Evolutionary conservation across 2,888 invertebrate species (phyloP).

Genomic region (Cryptocephalus primarius): DNA sequence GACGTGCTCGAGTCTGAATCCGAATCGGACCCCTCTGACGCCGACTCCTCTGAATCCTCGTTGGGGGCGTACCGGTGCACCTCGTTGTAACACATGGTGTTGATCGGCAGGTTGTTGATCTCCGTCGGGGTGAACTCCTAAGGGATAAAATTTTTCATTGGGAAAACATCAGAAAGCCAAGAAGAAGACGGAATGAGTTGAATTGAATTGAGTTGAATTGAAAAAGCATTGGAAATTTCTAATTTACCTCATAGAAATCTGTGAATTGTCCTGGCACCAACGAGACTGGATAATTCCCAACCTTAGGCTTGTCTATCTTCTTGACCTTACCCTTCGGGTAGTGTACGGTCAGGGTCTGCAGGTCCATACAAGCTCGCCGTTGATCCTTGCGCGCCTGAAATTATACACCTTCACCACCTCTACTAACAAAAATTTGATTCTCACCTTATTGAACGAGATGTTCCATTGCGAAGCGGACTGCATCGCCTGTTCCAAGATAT

Average conservation of each 20-base stretch:
- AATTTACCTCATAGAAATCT: slow-evolving; percentile 58
- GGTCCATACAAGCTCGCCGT: slow-evolving; percentile 75
- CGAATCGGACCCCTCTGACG: slow-evolving; percentile 41
- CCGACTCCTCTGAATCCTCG: slow-evolving; percentile 40
- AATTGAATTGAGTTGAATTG: too few relatives aligned
- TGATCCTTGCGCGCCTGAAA: slow-evolving; percentile 53
- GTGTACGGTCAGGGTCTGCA: slow-evolving; percentile 83
- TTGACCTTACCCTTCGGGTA: slow-evolving; percentile 49
- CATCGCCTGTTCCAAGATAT: slow-evolving; percentile 71
- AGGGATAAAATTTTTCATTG: slow-evolving; percentile 6
- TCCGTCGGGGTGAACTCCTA: slow-evolving; percentile 66
- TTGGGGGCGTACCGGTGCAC: slow-evolving; percentile 39
- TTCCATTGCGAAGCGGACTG: slow-evolving; percentile 87
- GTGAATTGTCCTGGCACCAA: slow-evolving; percentile 95
- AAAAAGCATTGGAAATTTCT: background rate
- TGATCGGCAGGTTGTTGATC: slow-evolving; percentile 84
- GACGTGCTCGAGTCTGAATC: slow-evolving; percentile 41
- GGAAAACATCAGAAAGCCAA: too few relatives aligned
- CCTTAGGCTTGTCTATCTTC: slow-evolving; percentile 39
- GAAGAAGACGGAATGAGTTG: too few relatives aligned
- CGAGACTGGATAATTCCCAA: slow-evolving; percentile 78
- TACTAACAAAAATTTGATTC: background rate
- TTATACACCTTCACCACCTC: background rate
- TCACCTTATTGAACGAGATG: slow-evolving; percentile 62
- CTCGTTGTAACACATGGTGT: slow-evolving; percentile 69